Evolutionary conservation across 2,888 invertebrate genomes (phyloP).

Genomic region (Onthophagus sagittarius): DNA sequence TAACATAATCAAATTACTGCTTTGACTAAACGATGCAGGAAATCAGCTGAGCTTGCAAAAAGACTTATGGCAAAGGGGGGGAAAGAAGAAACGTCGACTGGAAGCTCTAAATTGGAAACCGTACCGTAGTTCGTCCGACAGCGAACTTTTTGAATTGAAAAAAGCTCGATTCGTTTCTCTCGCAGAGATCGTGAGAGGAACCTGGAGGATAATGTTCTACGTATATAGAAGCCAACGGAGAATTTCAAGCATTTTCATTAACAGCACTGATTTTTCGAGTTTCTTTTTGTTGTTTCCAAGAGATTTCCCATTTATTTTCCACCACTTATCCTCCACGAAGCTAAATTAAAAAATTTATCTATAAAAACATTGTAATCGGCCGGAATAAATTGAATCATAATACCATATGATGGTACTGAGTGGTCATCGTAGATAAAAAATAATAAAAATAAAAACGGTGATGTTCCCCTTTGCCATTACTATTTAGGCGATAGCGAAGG

Average conservation of each 20-base stretch:
- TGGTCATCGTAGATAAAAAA: conserved; percentile 43
- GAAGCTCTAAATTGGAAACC: conserved; percentile 11
- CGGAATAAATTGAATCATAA: conserved; percentile 43
- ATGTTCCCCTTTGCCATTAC: conserved; percentile 42
- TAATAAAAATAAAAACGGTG: conserved; percentile 44
- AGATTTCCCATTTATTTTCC: neutral
- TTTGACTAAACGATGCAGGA: conserved; percentile 28
- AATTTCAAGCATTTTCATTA: conserved; percentile 37
- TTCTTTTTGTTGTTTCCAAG: neutral
- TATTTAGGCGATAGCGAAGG: conserved; percentile 41
- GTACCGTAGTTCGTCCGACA: neutral
- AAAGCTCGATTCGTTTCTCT: conserved; percentile 3
- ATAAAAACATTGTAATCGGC: neutral
- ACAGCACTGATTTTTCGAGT: conserved; percentile 35
- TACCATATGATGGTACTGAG: conserved; percentile 38
- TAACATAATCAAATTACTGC: conserved; percentile 29
- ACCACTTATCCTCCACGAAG: no score
- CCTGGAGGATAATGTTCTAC: conserved; percentile 19
- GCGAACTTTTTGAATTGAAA: conserved; percentile 18
- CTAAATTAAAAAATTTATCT: no score
- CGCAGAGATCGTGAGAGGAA: conserved; percentile 16
- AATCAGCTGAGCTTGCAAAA: conserved; percentile 23
- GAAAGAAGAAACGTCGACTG: neutral
- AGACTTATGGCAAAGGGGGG: neutral
- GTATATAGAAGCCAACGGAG: conserved; percentile 22